Base-by-base conservation (phyloP, 2,888 invertebrate species). In the Caenorhabditis sulstoni region DNA sequence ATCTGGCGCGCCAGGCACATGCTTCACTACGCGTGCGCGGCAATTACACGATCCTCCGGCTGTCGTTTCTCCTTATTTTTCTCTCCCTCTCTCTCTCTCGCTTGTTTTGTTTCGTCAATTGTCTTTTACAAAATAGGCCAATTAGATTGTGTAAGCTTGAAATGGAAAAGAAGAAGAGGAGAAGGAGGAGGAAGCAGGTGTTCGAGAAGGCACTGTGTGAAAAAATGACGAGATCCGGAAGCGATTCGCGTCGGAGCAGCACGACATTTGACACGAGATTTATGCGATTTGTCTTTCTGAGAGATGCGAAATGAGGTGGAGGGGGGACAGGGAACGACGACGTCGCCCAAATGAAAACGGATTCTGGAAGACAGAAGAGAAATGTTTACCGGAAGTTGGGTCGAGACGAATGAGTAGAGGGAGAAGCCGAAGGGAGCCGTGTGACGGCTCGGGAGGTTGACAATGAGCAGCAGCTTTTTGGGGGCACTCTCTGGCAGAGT, bases 1-100 rank as follows among this genome's bases (percentile, higher is more conserved):
- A 52, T 52, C 52, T 52, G 44, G 64, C 22, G 65, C 52, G 65
- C 49, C 55, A 66, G 53, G 11, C 55, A 37, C 55, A 55, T 52
- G 49, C 16, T 22, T 29, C 39, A 41, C 23, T 29, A 23, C 23
- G 22, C 20, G 57, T 2, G 45, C 7, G 12, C 23, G 23, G 35
- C 67, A 67, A 67, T 67, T 67, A 66, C 64, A 20, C 52, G 61
- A 23, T 47, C 47, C 47, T 61, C 61, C 61, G 50, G 61, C 64
- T 52, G 52, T 52, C 41, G 52, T 29, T 29, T 7, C 29, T 29
- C 29, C 29, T 29, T 29, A 29, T 29, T 29, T 29, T 29, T 7
- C 29, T 7, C 4, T 29, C 29, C 47, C 47, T n/a, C n/a, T n/a
- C n/a, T n/a, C n/a, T n/a, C n/a, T n/a, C 45, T 45, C 59, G 49